Base-by-base conservation (phyloP, 2,888 invertebrate genomes). In the Drosophila percnosoma region DNA sequence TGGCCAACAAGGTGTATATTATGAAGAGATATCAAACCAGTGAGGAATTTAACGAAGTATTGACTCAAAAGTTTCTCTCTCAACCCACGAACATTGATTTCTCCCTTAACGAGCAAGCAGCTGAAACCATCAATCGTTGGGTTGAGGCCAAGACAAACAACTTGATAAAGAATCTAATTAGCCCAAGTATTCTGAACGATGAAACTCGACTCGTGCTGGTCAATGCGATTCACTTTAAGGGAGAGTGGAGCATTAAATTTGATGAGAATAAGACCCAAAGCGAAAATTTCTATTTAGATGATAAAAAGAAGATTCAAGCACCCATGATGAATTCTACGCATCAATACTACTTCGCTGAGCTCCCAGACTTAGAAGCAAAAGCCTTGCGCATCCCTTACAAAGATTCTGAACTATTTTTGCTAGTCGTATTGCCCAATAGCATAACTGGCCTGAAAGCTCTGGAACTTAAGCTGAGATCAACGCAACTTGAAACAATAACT, bases 211-310 rank as follows among this genome's bases (percentile, higher is more conserved):
- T 97, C 71, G 95, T 97, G 6, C 94, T 97, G 2, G 94, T 97
- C 4, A 97, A 97, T 91, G 97, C 97, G 3, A 94, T 97, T 33
- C 96, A 97, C 91, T 97, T 97, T 93, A 97, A 97, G 93, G 96
- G 96, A 18, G 93, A 94, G 33, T 97, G 97, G 97, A 92, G 93
- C 45, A 91, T 94, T 33, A 93, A 95, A 87, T 98, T 98, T 88
- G 85, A 95, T 34, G 87, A 93, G 3, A 76, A 78, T 0, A 24
- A 80, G 3, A 98, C 97, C 0, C 74, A 62, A 4, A 93, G 94
- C 0, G 94, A 94, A 68, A 94, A 95, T 1, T 98, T 98, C 94
- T 94, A 95, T 84, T 70, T 95, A 11, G 93, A 94, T 57, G 92
- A 93, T 6, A 93, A 94, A 31, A 63, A 33, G 1, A 29, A 93